Percentiles rank a stretch among this genome's conserved stretches.
These are phyloP conservation scores for Pegoplata infirma DNA, from an alignment of 2,888 invertebrate genomes.

Conservation along the genomic window DNA sequence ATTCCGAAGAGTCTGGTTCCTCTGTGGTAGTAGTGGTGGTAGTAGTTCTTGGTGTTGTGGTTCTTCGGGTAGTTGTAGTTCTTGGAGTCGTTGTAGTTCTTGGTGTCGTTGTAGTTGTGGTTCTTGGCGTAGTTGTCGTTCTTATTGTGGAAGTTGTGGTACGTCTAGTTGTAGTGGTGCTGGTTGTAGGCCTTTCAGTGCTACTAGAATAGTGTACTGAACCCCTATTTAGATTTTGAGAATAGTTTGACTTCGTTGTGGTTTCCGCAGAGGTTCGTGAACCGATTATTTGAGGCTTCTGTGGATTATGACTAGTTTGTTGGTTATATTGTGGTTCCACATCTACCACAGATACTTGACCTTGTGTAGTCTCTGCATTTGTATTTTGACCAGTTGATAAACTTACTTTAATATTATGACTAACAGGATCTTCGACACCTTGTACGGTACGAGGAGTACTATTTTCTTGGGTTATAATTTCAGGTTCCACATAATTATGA, in stretches of 20 bases:
- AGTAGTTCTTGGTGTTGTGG: conserved; percentile 48
- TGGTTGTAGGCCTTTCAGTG: conserved; percentile 11
- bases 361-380: conserved; percentile 4
- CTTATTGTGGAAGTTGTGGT: conserved; percentile 50
- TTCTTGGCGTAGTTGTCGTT: conserved; percentile 56
- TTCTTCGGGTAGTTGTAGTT: conserved; percentile 54
- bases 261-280: conserved; percentile 56
- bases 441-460: conserved; percentile 41
- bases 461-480: conserved; percentile 67
- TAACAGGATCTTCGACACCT: conserved; percentile 66
- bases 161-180: conserved; percentile 51
- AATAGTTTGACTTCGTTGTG: conserved; percentile 43
- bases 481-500: too few relatives aligned
- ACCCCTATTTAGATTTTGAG: conserved; percentile 65
- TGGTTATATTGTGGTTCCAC: not conserved
- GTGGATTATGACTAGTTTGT: conserved; percentile 54
- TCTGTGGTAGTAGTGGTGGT: conserved; percentile 64
- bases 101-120: conserved; percentile 47
- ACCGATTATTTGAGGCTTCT: conserved; percentile 1
- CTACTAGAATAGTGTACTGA: conserved; percentile 67
- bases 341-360: conserved; percentile 44
- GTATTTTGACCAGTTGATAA: conserved; percentile 53
- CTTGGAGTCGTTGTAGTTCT: conserved; percentile 61
- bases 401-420: conserved; percentile 64
- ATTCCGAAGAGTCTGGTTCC: conserved; percentile 66